phyloP scores from a whole-genome alignment of 2,113 vertebrate genomes.

The Gambusia affinis region DNA sequence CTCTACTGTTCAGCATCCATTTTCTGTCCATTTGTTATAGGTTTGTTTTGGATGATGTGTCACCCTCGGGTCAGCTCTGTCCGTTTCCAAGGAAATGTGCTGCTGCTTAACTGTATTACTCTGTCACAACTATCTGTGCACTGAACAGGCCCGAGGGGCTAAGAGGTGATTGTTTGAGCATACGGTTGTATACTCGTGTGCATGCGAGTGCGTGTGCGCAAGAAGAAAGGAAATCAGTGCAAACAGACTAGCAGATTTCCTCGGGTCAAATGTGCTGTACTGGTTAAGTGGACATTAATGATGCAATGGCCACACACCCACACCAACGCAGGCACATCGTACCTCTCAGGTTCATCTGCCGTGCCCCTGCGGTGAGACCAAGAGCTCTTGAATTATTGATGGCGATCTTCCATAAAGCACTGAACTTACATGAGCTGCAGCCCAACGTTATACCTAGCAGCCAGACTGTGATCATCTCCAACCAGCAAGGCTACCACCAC shows the following conservation, averaged over 20 bases:
- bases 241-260: conserved; percentile 44
- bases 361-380: conserved; percentile 59
- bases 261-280: conserved; percentile 47
- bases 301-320: conserved; percentile 60
- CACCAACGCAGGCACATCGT: conserved; percentile 39
- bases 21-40: conserved; percentile 4
- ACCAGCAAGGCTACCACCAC: neutral
- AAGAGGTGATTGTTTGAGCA: conserved; percentile 1
- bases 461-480: conserved; percentile 36
- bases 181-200: neutral
- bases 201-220: neutral
- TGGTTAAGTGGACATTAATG: conserved; percentile 72
- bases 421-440: conserved; percentile 42
- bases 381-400: conserved; percentile 68
- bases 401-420: conserved; percentile 57
- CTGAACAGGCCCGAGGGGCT: conserved; percentile 34
- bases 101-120: conserved; percentile 52
- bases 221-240: conserved; percentile 53
- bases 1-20: neutral
- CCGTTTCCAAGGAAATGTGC: conserved; percentile 43
- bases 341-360: conserved; percentile 66
- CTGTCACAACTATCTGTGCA: conserved; percentile 44
- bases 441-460: conserved; percentile 41
- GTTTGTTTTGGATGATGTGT: conserved; percentile 13
- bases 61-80: conserved; percentile 39